A percentile compares a stretch with the other conserved stretches of the same genome.
Evolutionary conservation across 2,888 invertebrate genomes (phyloP).

Genomic region (Dimorphilus gyrociliatus): DNA sequence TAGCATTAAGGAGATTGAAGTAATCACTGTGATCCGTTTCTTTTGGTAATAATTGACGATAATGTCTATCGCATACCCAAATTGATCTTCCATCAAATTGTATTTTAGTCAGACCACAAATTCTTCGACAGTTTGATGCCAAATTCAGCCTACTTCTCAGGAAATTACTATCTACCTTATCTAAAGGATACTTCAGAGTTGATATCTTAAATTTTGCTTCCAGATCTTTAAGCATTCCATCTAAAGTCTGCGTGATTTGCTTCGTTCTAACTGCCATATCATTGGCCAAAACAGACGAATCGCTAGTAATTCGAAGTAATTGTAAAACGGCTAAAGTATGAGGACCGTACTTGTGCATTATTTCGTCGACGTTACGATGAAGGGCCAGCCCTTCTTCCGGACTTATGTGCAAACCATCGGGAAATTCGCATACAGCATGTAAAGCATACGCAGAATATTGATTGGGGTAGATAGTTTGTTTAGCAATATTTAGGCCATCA

Average conservation of each 20-base stretch:
- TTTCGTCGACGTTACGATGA: constrained; percentile 7
- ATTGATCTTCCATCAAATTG: too few relatives aligned
- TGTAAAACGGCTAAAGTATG: constrained; percentile 9
- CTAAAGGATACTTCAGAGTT: too few relatives aligned
- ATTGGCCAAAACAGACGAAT: constrained; percentile 6
- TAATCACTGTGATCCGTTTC: too few relatives aligned
- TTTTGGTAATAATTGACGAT: too few relatives aligned
- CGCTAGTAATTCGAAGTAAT: constrained; percentile 5
- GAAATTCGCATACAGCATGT: constrained; percentile 13
- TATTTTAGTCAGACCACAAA: too few relatives aligned
- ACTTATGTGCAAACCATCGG: constrained; percentile 12
- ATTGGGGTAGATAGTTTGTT: too few relatives aligned
- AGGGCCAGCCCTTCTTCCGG: constrained; percentile 10
- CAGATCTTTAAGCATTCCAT: constrained; percentile 7
- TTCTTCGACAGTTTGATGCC: too few relatives aligned
- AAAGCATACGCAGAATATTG: constrained; percentile 11
- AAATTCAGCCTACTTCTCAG: too few relatives aligned
- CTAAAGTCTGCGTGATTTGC: constrained; percentile 6
- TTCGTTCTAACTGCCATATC: constrained; percentile 5
- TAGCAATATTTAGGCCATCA: too few relatives aligned
- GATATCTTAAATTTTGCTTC: constrained; percentile 6
- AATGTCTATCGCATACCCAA: too few relatives aligned
- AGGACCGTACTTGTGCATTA: constrained; percentile 8
- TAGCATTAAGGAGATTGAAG: too few relatives aligned
- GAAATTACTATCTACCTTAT: too few relatives aligned